Percentiles rank a stretch among this genome's conserved stretches.
These are phyloP conservation scores for Anguilla megastoma DNA, from an alignment of 2,797 vertebrate species.

Conservation along the genomic window DNA sequence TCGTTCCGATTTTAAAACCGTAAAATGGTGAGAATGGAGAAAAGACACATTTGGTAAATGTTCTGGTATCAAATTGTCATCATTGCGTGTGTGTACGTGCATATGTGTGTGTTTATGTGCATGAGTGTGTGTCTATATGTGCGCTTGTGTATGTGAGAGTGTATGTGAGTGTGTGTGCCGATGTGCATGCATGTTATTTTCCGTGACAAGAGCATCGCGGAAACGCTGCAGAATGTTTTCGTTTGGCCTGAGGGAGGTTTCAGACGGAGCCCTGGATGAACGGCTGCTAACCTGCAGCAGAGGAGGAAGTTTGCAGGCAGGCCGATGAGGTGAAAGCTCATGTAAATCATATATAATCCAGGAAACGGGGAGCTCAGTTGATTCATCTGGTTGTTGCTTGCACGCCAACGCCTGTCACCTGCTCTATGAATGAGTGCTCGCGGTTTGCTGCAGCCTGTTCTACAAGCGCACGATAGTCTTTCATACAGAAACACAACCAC, in stretches of 20 bases:
- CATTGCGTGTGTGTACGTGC: neutral
- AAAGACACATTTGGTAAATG: neutral
- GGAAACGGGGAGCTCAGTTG: neutral
- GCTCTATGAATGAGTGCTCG: neutral
- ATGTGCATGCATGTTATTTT: neutral
- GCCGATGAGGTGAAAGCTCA: neutral
- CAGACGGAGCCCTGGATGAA: neutral
- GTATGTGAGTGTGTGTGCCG: neutral
- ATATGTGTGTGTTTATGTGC: neutral
- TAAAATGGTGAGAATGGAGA: neutral
- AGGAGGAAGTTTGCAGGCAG: constrained; percentile 18
- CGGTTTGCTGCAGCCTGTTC: neutral
- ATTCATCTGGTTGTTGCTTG: constrained; percentile 1
- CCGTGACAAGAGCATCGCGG: neutral
- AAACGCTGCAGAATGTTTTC: neutral
- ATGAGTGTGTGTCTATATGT: neutral
- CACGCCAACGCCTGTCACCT: neutral
- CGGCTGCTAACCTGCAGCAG: neutral
- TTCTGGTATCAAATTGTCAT: too few species aligned
- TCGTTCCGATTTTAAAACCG: neutral
- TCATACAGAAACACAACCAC: neutral
- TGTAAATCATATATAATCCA: neutral
- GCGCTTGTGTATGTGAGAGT: neutral
- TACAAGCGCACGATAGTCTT: neutral
- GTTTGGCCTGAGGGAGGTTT: neutral